Evolutionary conservation across 2,113 vertebrate species (phyloP).

Genomic region (Pogona vitticeps): DNA sequence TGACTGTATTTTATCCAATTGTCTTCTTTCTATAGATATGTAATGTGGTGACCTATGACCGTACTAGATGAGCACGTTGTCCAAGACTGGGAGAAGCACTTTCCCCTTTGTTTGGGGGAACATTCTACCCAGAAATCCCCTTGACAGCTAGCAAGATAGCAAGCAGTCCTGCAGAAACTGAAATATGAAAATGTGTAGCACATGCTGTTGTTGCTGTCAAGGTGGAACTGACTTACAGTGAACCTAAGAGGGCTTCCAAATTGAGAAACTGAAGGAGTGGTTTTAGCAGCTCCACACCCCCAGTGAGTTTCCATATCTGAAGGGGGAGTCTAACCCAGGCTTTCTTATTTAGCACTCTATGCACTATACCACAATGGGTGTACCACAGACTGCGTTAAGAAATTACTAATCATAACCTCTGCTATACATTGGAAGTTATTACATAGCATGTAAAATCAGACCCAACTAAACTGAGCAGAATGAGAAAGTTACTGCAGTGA

Average conservation of each 20-base stretch:
- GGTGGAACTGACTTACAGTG: too few species aligned
- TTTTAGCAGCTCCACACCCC: too few species aligned
- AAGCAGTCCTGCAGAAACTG: background rate
- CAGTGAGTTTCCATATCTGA: too few species aligned
- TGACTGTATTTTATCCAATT: background rate
- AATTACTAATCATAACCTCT: background rate
- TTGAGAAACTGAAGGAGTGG: too few species aligned
- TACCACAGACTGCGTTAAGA: background rate
- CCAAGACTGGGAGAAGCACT: background rate
- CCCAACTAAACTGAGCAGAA: background rate
- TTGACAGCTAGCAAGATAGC: background rate
- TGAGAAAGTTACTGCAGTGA: background rate
- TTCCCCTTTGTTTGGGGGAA: background rate
- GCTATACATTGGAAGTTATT: background rate
- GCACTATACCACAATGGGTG: too few species aligned
- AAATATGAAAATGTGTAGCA: background rate
- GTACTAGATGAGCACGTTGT: background rate
- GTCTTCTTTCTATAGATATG: background rate
- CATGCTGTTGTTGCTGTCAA: too few species aligned
- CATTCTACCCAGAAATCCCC: background rate
- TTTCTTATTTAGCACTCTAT: too few species aligned
- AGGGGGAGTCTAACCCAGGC: too few species aligned
- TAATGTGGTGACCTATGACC: background rate
- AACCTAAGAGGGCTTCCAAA: too few species aligned
- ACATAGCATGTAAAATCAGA: background rate